Percentiles rank a stretch among this genome's conserved stretches.
Evolutionary conservation across 53 echinoderm and acorn worm species (phyloP).

Genomic region (Stichopus horrens): DNA sequence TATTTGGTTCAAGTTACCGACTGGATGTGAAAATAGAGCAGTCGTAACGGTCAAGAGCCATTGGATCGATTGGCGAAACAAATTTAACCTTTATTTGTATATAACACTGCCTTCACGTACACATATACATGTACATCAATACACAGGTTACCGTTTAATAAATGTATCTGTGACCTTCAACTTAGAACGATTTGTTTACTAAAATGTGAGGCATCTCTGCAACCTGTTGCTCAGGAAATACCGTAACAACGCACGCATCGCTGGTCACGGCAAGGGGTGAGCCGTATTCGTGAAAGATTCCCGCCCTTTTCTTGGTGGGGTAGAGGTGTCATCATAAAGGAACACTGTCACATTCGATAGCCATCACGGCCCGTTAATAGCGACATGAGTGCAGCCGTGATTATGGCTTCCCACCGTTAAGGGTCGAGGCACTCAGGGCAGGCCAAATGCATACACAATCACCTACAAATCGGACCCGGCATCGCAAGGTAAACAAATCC

Average conservation of each 20-base stretch:
- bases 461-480: slow-evolving; percentile 1
- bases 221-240: too few relatives aligned
- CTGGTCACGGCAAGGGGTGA: not conserved
- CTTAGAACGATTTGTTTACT: too few relatives aligned
- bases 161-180: too few relatives aligned
- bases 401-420: slow-evolving; percentile 31
- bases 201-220: too few relatives aligned
- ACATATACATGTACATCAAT: too few relatives aligned
- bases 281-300: not conserved
- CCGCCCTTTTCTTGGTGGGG: slow-evolving; percentile 1
- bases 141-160: too few relatives aligned
- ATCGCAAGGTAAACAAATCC: not conserved
- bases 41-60: too few relatives aligned
- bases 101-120: too few relatives aligned
- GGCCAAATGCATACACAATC: not conserved
- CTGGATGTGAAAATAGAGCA: too few relatives aligned
- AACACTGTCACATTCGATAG: not conserved
- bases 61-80: too few relatives aligned
- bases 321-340: slow-evolving; percentile 8
- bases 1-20: too few relatives aligned
- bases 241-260: not conserved
- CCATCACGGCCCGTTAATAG: not conserved
- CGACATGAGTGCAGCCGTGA: not conserved
- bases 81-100: too few relatives aligned
- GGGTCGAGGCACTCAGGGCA: slow-evolving; percentile 7